Percentiles rank a stretch among this genome's conserved stretches.
Conservation (phyloP, 1,140 invertebrate genomes). For the Mactra quadrangularis region DNA sequence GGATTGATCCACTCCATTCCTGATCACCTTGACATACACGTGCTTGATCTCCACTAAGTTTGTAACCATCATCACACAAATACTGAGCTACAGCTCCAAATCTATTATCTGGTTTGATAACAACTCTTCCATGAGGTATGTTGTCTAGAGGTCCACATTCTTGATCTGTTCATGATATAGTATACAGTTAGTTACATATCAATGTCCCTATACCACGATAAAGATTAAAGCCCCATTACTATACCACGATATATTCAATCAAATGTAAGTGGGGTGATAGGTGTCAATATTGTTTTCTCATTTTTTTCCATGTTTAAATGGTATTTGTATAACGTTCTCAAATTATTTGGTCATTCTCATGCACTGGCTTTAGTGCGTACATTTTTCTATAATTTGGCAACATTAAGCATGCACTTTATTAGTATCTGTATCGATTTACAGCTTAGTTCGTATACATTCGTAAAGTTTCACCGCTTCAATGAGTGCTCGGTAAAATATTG, state of each 20-base stretch:
- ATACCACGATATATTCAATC: not conserved
- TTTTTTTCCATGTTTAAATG: not conserved
- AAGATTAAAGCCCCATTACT: not conserved
- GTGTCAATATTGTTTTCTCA: not conserved
- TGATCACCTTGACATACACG: slow-evolving; percentile 47
- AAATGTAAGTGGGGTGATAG: too few relatives aligned
- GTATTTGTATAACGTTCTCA: not conserved
- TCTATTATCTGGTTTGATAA: slow-evolving; percentile 68
- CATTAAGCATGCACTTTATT: too few relatives aligned
- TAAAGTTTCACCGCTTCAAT: too few relatives aligned
- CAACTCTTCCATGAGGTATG: slow-evolving; percentile 64
- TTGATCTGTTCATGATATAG: slow-evolving; percentile 56
- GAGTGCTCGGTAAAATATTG: too few relatives aligned
- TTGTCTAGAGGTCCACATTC: slow-evolving; percentile 49
- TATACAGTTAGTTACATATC: not conserved
- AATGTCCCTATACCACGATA: not conserved
- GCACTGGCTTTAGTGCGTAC: too few relatives aligned
- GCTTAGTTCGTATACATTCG: too few relatives aligned
- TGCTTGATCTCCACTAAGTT: slow-evolving; percentile 23
- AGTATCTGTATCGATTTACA: too few relatives aligned
- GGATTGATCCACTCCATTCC: slow-evolving; percentile 29
- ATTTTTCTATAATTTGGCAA: too few relatives aligned
- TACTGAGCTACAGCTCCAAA: slow-evolving; percentile 83
- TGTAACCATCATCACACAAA: slow-evolving; percentile 83
- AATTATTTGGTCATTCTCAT: not conserved